phyloP scores from a whole-genome alignment of 2,888 invertebrate species.

The Nasonovia ribisnigri region DNA sequence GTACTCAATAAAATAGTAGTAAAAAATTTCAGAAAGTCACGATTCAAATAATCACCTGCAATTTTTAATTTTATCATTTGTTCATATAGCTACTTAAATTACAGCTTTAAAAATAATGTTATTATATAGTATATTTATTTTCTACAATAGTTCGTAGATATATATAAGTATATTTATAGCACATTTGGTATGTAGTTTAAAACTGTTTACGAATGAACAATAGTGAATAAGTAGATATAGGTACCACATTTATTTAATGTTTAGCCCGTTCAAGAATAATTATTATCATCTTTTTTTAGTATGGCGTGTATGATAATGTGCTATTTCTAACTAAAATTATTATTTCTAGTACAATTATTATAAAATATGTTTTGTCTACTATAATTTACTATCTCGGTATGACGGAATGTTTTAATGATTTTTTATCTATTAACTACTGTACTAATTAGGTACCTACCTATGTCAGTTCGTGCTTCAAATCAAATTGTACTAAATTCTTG shows the following conservation, averaged over 20 bases:
- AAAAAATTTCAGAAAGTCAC: too few relatives aligned
- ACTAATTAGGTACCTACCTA: neutral
- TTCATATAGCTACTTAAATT: neutral
- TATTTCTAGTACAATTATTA: neutral
- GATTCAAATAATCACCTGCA: too few relatives aligned
- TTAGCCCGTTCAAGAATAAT: neutral
- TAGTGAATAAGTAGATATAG: neutral
- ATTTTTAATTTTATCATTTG: neutral
- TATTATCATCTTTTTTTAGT: neutral
- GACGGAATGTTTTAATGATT: neutral
- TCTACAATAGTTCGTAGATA: neutral
- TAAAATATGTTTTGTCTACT: neutral
- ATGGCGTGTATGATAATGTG: neutral
- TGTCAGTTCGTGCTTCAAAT: neutral
- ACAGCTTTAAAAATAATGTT: neutral
- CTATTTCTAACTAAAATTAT: neutral
- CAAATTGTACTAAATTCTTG: neutral
- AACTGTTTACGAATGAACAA: neutral
- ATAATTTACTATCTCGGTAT: neutral
- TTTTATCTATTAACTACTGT: neutral
- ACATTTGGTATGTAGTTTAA: neutral
- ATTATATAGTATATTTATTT: neutral
- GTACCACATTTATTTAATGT: neutral
- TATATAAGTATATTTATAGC: neutral
- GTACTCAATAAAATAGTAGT: neutral